Conservation (phyloP, 2,113 vertebrate genomes). For the Lagenorhynchus albirostris region DNA sequence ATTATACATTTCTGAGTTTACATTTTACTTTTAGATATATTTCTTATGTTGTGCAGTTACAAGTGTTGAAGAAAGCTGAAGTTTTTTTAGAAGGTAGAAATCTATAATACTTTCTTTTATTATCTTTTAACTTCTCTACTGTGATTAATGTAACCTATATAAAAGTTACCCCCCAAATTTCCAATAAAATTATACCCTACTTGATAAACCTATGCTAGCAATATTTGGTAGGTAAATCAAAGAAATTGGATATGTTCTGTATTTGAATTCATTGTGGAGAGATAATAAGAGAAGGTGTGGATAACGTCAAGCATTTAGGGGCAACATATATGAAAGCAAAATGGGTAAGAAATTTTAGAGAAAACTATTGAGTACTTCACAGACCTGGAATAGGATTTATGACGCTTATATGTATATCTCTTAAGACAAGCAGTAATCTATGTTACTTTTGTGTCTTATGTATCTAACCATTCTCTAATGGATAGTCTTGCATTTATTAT, state of each 20-base stretch:
- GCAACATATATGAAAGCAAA: neutral
- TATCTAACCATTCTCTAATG: neutral
- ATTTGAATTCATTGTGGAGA: neutral
- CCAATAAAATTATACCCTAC: neutral
- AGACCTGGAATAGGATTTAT: neutral
- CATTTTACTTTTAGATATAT: neutral
- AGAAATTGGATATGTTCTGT: neutral
- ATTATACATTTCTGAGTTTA: neutral
- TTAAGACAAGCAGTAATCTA: neutral
- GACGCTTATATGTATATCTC: neutral
- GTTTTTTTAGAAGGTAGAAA: neutral
- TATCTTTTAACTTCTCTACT: neutral
- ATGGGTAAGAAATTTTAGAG: neutral
- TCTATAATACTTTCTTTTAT: neutral
- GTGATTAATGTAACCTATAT: neutral
- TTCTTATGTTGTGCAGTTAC: neutral
- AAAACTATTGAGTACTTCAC: neutral
- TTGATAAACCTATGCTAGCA: neutral
- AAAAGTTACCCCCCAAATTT: neutral
- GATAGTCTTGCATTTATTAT: neutral
- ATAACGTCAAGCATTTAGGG: neutral
- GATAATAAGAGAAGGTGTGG: neutral
- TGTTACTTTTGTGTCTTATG: neutral
- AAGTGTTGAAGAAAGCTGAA: neutral
- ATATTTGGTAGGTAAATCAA: neutral